These are phyloP conservation scores for Drosophila niveifrons DNA, from an alignment of 2,888 invertebrate species.

Conservation along the genomic window DNA sequence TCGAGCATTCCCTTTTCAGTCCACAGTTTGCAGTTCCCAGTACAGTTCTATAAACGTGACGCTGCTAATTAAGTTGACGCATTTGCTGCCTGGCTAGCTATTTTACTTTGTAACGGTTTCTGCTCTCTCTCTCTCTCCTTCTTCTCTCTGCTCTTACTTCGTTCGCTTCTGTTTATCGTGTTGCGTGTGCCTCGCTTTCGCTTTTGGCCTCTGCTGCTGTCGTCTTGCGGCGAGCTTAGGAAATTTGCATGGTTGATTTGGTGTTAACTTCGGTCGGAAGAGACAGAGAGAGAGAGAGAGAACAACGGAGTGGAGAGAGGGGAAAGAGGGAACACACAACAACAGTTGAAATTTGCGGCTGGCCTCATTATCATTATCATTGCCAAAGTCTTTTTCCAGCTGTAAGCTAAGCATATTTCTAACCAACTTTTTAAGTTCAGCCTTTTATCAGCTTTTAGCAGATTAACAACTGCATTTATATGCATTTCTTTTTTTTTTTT, in stretches of 20 bases:
- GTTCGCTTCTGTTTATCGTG: conserved; percentile 25
- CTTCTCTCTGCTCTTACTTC: conserved; percentile 3
- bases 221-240: conserved; percentile 68
- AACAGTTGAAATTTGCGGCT: conserved; percentile 3
- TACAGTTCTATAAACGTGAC: conserved; percentile 68
- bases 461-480: no score
- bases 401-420: no score
- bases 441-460: no score
- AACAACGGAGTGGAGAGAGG: background rate
- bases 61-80: conserved; percentile 81
- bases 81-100: conserved; percentile 63
- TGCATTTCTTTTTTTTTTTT: no score
- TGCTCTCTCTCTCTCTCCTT: conserved; percentile 9
- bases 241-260: conserved; percentile 80
- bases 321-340: background rate
- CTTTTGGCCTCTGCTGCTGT: conserved; percentile 2
- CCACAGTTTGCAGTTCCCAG: background rate
- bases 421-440: no score
- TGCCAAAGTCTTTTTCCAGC: no score
- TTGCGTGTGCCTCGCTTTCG: conserved; percentile 47
- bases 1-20: no score
- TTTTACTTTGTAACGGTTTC: conserved; percentile 36
- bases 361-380: no score
- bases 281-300: background rate
- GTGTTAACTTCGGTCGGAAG: conserved; percentile 33